phyloP scores from a whole-genome alignment of 2,113 vertebrate genomes.

The Plecotus auritus region DNA sequence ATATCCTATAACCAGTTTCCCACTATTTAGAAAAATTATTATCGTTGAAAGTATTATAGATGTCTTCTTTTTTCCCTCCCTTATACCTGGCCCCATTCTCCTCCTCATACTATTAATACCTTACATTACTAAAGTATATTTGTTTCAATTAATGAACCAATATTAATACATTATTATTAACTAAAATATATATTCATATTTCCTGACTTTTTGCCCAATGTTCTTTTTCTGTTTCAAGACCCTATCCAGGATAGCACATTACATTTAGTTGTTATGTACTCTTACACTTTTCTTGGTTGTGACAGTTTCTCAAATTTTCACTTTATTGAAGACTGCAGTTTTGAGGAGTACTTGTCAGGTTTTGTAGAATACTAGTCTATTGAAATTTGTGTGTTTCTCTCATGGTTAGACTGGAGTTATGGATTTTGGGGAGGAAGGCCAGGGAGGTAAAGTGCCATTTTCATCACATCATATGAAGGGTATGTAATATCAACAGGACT shows the following conservation, averaged over 20 bases:
- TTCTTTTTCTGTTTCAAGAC: neutral
- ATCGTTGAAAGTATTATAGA: no score
- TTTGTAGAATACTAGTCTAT: neutral
- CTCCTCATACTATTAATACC: neutral
- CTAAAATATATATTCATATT: neutral
- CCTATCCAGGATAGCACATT: neutral
- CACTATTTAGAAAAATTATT: neutral
- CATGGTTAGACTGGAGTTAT: neutral
- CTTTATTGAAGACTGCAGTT: neutral
- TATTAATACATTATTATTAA: neutral
- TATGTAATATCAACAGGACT: no score
- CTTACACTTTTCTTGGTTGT: no score
- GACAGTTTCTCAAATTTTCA: no score
- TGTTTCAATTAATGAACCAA: neutral
- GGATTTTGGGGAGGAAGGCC: neutral
- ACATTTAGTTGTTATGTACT: no score
- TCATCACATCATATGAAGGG: no score
- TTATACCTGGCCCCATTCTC: no score
- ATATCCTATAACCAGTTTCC: neutral
- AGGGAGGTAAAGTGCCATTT: no score
- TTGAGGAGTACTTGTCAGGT: neutral
- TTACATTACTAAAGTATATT: neutral
- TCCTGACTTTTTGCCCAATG: neutral
- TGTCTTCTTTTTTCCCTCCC: no score
- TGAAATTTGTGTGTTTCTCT: neutral